Conservation (phyloP, 2,797 vertebrate species). For the Clamator glandarius region DNA sequence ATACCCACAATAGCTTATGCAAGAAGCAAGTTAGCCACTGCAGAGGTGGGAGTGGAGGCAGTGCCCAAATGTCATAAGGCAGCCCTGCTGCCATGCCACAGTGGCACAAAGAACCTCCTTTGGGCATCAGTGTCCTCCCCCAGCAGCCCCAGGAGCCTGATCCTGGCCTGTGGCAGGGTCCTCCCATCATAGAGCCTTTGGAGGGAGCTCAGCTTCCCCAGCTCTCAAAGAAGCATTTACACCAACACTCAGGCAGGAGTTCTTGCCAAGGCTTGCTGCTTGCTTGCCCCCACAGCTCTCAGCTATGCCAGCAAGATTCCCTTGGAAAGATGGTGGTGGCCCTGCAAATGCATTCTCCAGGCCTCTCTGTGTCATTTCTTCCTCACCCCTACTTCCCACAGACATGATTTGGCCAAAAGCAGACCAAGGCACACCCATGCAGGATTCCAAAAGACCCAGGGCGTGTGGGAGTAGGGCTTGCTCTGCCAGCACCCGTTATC, state of each 20-base stretch:
- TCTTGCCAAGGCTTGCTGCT: background rate
- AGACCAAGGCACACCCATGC: accelerated
- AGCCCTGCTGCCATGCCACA: background rate
- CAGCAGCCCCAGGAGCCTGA: accelerated
- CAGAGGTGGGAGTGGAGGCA: slow-evolving; percentile 35
- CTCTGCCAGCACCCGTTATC: background rate
- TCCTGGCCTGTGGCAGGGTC: accelerated
- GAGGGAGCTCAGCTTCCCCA: background rate
- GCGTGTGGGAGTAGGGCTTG: background rate
- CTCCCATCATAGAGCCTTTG: background rate
- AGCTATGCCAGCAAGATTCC: background rate
- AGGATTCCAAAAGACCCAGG: accelerated
- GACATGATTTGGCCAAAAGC: background rate
- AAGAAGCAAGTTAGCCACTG: background rate
- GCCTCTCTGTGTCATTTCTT: background rate
- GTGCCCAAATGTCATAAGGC: slow-evolving; percentile 29
- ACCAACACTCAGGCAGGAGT: background rate
- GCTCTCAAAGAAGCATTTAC: background rate
- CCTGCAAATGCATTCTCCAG: background rate
- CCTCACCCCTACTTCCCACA: background rate
- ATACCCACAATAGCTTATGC: background rate
- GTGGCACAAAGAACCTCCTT: slow-evolving; percentile 15
- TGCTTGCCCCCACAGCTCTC: background rate
- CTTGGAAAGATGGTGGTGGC: background rate
- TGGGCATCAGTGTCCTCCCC: background rate